Evolutionary conservation across 2,797 vertebrate genomes (phyloP), one percentile per base, ranked within the genome.

Genomic region (Acipenser oxyrinchus): DNA sequence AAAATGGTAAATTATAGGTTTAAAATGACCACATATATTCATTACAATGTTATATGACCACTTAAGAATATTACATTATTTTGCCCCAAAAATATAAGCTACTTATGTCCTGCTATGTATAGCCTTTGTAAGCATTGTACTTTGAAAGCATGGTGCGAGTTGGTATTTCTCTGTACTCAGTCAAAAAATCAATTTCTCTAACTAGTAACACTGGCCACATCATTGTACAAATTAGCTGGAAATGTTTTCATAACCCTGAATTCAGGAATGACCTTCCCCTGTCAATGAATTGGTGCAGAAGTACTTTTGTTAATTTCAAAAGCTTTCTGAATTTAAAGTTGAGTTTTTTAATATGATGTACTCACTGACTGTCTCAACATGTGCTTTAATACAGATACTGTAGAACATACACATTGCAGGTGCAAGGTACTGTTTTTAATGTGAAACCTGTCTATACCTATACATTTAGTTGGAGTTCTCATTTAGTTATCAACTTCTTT

Each of bases 211-310:
- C 6, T 4, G 12, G 11, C 55, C 55, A 58, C 12, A n/a, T 58
- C 11, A 58, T 58, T 58, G 55, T 13, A 58, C 55, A n/a, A 13
- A 58, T 58, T 58, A 58, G 12, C 12, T 58, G 55, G 55, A 11
- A 58, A 58, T 58, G 55, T 58, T 58, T 58, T 58, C 55, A 58
- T 58, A 13, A 58, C 55, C 55, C 55, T n/a, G 15, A 58, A 58
- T 58, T 58, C 55, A 58, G 7, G 55, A 13, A 58, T 58, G 55
- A 58, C 15, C 55, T 58, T n/a, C 55, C 12, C 55, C 12, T 58
- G 12, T 58, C 55, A 58, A 4, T 58, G 15, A 58, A 58, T 58
- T 58, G 55, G 55, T 15, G 12, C 15, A 13, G 15, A 58, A n/a
- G 55, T 58, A 7, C 55, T 58, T 58, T 6, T n/a, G 15, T n/a